Conservation (phyloP, 2,888 invertebrate species). For the Stenoptilia bipunctidactyla region DNA sequence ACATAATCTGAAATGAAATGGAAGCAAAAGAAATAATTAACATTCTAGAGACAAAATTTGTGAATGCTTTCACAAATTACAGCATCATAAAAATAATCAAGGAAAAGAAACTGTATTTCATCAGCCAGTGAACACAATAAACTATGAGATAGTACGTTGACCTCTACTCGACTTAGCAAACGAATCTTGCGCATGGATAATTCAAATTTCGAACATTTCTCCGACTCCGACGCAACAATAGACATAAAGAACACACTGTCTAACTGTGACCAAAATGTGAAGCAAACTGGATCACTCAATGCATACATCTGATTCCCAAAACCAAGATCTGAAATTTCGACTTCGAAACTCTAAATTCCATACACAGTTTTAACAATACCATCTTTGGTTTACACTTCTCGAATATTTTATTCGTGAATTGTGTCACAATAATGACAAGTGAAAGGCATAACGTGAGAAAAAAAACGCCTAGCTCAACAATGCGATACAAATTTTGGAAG, state of each 20-base stretch:
- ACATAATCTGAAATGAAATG: too few species aligned
- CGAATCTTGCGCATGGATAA: background rate
- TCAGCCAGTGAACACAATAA: background rate
- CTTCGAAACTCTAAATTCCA: background rate
- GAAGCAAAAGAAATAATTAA: too few species aligned
- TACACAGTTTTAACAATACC: background rate
- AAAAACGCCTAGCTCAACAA: constrained; percentile 57
- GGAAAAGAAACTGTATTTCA: background rate
- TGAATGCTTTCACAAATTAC: background rate
- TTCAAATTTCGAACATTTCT: background rate
- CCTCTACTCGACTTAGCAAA: background rate
- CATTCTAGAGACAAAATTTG: too few species aligned
- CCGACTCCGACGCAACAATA: background rate
- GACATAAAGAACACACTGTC: background rate
- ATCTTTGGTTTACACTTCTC: too few species aligned
- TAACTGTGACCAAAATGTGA: background rate
- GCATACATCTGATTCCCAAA: background rate
- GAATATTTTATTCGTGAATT: background rate
- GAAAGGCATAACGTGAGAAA: constrained; percentile 67
- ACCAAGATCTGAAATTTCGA: background rate
- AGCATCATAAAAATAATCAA: background rate
- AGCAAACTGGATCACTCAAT: background rate
- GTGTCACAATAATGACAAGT: constrained; percentile 25
- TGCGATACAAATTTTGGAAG: constrained; percentile 46
- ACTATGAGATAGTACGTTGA: background rate